Base-by-base conservation (phyloP, 2,113 vertebrate genomes). In the Ranitomeya variabilis region DNA sequence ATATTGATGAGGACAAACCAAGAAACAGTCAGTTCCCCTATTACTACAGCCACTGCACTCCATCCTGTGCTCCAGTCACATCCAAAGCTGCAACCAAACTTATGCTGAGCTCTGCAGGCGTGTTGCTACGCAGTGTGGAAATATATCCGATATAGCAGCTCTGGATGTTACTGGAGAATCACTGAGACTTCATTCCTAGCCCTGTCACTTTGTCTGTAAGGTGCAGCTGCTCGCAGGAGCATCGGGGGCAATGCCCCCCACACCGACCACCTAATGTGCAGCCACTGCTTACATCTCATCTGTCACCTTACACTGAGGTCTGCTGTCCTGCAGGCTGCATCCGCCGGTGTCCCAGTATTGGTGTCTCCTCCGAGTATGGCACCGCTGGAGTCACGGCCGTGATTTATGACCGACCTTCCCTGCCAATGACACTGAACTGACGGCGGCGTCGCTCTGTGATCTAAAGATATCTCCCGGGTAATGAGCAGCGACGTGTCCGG, bases 1-100 rank as follows among this genome's bases (percentile, higher is more conserved):
- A 98, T 90, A 92, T 98, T 93, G 97, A 98, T 5, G 98, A 99
- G 78, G 98, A 98, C 90, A 99, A 99, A 88, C 98, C 98, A 57
- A 95, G 98, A 93, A 99, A 99, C 95, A 95, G 98, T 99, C 94
- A 99, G 97, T 89, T 86, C 83, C 85, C 14, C 10, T 52, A 37
- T 79, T 15, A 10, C 19, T 15, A 4, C 8, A 59, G 7, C 11
- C 2, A 4, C 8, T 26, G 7, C n/a, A 23, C 9, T 74, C 1
- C 8, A 51, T 74, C 31, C 18, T 10, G 19, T 74, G 19, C 31
- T 73, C 23, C 1, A 31, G 69, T 37, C 66, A 67, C 66, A 10
- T 2, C 66, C n/a, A 67, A 71, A 71, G 67, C 67, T 71, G 67
- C 67, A 71, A 11, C n/a, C 66, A 23, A 11, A 67, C 23, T 10